These are phyloP conservation scores for Acanthacorydalis orientalis DNA, from an alignment of 2,888 invertebrate species.

Conservation along the genomic window DNA sequence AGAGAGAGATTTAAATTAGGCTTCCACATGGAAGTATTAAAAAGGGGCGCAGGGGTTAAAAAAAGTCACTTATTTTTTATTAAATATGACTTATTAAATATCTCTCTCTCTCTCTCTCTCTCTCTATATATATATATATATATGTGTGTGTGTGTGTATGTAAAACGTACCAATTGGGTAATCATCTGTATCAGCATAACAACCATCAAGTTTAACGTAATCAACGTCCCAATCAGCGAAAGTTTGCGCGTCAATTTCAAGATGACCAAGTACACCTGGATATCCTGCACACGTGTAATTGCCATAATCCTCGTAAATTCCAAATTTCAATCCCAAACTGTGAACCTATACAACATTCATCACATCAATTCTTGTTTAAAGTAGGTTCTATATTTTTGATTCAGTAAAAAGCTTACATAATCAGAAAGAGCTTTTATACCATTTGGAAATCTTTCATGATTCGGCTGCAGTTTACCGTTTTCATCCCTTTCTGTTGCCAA, in stretches of 20 bases:
- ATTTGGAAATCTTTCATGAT: constrained; percentile 38
- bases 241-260: constrained; percentile 50
- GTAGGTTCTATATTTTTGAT: background rate
- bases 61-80: too few species aligned
- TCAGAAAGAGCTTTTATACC: constrained; percentile 40
- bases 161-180: constrained; percentile 32
- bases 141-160: too few species aligned
- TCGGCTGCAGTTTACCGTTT: constrained; percentile 31
- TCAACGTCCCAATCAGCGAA: constrained; percentile 70
- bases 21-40: too few species aligned
- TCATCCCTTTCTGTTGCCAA: constrained; percentile 29
- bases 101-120: too few species aligned
- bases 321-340: constrained; percentile 54
- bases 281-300: constrained; percentile 60
- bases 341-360: constrained; percentile 38
- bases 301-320: constrained; percentile 70
- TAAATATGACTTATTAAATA: too few species aligned
- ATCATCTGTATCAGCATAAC: constrained; percentile 40
- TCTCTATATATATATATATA: too few species aligned
- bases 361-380: too few species aligned
- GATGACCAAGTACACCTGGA: constrained; percentile 51
- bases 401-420: constrained; percentile 29
- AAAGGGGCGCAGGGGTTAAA: too few species aligned
- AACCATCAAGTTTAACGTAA: constrained; percentile 69
- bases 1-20: too few species aligned